Evolutionary conservation across 2,888 invertebrate species (phyloP).

Genomic region (Luffia ferchaultella): DNA sequence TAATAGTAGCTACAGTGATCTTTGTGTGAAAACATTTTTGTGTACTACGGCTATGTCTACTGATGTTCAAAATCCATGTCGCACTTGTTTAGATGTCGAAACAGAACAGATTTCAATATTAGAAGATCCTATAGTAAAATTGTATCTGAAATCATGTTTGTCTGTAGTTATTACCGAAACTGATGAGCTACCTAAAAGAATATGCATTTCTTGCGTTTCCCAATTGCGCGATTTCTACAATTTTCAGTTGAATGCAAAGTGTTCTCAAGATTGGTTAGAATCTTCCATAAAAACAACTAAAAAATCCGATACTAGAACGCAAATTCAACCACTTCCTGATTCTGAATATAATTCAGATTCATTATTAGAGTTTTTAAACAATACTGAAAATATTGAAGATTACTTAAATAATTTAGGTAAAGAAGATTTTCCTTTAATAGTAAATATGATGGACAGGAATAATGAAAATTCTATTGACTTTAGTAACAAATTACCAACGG

Average conservation of each 20-base stretch:
- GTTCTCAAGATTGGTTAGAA: constrained; percentile 54
- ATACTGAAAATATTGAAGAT: constrained; percentile 52
- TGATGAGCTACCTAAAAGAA: constrained; percentile 42
- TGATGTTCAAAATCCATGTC: constrained; percentile 38
- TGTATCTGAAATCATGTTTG: constrained; percentile 50
- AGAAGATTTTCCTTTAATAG: constrained; percentile 54
- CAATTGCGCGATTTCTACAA: constrained; percentile 48
- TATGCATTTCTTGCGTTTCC: constrained; percentile 46
- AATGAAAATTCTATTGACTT: constrained; percentile 28
- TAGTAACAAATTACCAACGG: constrained; percentile 21
- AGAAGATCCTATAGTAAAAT: constrained; percentile 37
- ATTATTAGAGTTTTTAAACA: constrained; percentile 52
- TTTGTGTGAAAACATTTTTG: no score
- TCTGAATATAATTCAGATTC: constrained; percentile 59
- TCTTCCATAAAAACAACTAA: constrained; percentile 34
- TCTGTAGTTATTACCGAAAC: constrained; percentile 30
- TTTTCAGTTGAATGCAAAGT: constrained; percentile 51
- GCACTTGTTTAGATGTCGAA: constrained; percentile 46
- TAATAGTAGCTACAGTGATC: not conserved
- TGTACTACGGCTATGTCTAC: constrained; percentile 49
- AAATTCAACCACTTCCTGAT: constrained; percentile 49
- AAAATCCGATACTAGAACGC: constrained; percentile 32
- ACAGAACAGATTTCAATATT: constrained; percentile 42
- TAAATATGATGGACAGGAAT: constrained; percentile 48
- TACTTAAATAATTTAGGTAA: constrained; percentile 51